Percentiles rank a stretch among this genome's conserved stretches.
phyloP scores from a whole-genome alignment of 2,888 invertebrate species.

The Apoda limacodes region DNA sequence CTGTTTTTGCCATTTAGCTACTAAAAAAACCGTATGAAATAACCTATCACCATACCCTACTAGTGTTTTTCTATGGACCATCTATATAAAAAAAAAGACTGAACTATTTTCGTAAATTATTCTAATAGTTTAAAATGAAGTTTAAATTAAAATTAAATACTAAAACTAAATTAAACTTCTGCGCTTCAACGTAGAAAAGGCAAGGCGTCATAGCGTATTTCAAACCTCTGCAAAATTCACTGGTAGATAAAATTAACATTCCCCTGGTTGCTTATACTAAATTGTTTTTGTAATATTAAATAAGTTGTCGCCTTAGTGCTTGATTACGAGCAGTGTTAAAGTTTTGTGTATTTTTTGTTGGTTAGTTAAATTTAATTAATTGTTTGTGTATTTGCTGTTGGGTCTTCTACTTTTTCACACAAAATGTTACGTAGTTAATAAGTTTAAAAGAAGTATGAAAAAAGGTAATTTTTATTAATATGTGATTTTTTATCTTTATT shows the following conservation, averaged over 20 bases:
- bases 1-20: no score
- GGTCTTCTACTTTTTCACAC: constrained; percentile 28
- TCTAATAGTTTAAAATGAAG: no score
- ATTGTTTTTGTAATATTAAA: constrained; percentile 55
- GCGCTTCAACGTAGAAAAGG: constrained; percentile 13
- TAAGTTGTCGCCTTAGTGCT: constrained; percentile 52
- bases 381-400: constrained; percentile 47
- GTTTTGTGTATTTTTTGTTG: constrained; percentile 45
- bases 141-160: no score
- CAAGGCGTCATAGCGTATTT: constrained; percentile 1
- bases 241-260: constrained; percentile 32
- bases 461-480: no score
- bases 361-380: constrained; percentile 49
- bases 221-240: constrained; percentile 25
- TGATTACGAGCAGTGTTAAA: constrained; percentile 54
- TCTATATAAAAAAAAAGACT: no score
- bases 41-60: no score
- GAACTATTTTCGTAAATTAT: no score
- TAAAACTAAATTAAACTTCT: constrained; percentile 16
- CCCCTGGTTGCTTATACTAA: constrained; percentile 42
- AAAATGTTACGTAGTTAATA: no score
- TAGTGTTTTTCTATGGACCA: no score
- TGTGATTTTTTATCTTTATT: no score
- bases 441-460: no score
- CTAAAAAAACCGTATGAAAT: no score